A percentile compares a stretch with the other conserved stretches of the same genome.
Conservation (phyloP, 1,140 invertebrate genomes). For the Nymphalis io region DNA sequence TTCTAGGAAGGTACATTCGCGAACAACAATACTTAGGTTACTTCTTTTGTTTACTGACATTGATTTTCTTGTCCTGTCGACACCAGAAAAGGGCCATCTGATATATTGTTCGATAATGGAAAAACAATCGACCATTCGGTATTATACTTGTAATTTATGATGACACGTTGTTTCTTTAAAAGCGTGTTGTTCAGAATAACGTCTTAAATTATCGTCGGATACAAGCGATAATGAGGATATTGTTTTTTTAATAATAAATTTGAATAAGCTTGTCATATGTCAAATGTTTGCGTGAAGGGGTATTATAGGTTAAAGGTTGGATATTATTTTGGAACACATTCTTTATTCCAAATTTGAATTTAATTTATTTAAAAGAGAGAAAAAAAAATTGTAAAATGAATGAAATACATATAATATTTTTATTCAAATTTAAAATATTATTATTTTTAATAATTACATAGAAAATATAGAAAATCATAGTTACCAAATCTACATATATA, state of each 20-base stretch:
- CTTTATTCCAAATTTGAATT: too few relatives aligned
- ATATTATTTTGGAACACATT: too few relatives aligned
- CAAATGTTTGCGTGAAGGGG: background rate
- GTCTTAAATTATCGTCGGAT: background rate
- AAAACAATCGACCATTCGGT: background rate
- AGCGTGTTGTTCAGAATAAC: background rate
- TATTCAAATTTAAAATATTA: too few relatives aligned
- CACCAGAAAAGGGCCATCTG: background rate
- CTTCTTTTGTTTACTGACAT: constrained; percentile 25
- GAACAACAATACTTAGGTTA: constrained; percentile 35
- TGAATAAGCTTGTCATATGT: background rate
- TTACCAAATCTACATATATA: too few relatives aligned
- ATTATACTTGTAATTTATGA: constrained; percentile 9
- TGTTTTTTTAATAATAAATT: background rate
- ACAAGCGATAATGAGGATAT: background rate
- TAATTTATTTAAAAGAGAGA: too few relatives aligned
- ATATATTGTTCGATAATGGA: background rate
- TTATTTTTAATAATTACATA: too few relatives aligned
- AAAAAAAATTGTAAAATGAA: too few relatives aligned
- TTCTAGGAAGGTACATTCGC: constrained; percentile 52
- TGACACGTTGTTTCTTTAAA: background rate
- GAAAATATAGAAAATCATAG: too few relatives aligned
- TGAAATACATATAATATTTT: too few relatives aligned
- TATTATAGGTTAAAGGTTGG: too few relatives aligned
- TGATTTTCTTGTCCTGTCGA: constrained; percentile 10